Evolutionary conservation across 2,113 vertebrate species (phyloP), one percentile per base, ranked within the genome.

Genomic region (Phaethornis superciliosus): DNA sequence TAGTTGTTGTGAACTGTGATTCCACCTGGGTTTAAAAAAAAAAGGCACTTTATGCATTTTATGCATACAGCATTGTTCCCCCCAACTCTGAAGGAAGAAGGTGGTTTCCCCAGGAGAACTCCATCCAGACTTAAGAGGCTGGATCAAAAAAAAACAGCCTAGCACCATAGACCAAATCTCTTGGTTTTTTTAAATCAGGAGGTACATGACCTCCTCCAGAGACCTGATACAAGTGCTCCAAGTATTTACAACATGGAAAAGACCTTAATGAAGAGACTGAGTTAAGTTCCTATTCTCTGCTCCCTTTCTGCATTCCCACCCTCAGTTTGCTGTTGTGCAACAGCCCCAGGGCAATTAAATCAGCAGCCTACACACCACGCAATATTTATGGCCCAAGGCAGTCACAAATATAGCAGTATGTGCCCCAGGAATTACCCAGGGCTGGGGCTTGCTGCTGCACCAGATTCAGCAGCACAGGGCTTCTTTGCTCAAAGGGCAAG

Each of bases 351-450:
- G 33, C 35, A 79, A 26, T 47, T 54, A 85, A 58, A 59, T 33
- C 77, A 79, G 74, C 37, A 79, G 40, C 62, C 70, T 72, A 72
- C 15, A 35, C 21, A 46, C 1, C 0, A 16, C 24, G 22, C 60
- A 82, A 1, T 42, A 60, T 35, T 78, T 71, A 87, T 24, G 28
- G 52, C 47, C 42, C 33, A 19, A 83, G 52, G 60, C 56, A 58
- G 60, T n/a, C 37, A 33, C 14, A 79, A 60, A 72, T 20, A 63
- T 2, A 90, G 44, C 5, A n/a, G 51, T 42, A 80, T 19, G 40
- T 28, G 23, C 55, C 59, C 6, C 40, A 70, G 0, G 1, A 92
- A 14, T 24, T 54, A 33, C 24, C 15, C 0, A 0, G 16, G 33
- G 13, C 27, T 59, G 46, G 20, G 59, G 33, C 47, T 81, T 18